Conservation (phyloP, 2,797 vertebrate species). For the Aldrovandia affinis region DNA sequence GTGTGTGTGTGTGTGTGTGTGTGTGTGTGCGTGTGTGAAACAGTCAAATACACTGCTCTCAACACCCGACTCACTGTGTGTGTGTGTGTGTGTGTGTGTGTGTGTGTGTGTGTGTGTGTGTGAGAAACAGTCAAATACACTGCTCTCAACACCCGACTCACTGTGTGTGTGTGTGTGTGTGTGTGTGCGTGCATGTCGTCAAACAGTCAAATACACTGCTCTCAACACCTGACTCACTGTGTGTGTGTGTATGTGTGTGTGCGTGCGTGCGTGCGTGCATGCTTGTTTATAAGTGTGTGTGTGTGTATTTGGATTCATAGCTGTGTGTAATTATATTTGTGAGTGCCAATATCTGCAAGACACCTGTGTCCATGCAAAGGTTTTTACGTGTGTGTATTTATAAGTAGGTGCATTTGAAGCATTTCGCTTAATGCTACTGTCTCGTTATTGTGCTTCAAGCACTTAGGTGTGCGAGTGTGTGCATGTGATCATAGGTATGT, state of each 20-base stretch:
- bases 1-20: background rate
- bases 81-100: background rate
- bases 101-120: slow-evolving; percentile 17
- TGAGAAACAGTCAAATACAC: background rate
- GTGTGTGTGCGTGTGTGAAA: background rate
- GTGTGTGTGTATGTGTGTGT: background rate
- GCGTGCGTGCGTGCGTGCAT: slow-evolving; percentile 8
- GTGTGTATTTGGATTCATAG: slow-evolving; percentile 35
- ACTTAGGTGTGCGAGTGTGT: background rate
- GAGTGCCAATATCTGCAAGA: too few relatives aligned
- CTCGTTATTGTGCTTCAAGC: too few relatives aligned
- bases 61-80: too few relatives aligned
- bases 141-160: too few relatives aligned
- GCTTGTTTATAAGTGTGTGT: slow-evolving; percentile 11
- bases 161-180: background rate
- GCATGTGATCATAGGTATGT: background rate
- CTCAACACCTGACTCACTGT: too few relatives aligned
- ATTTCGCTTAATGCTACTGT: too few relatives aligned
- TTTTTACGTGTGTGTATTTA: background rate
- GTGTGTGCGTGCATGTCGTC: background rate
- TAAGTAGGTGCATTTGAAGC: background rate
- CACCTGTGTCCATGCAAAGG: too few relatives aligned
- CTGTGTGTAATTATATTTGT: background rate
- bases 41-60: background rate
- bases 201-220: background rate